These are phyloP conservation scores for Planiliza haematocheilus DNA, from an alignment of 2,113 vertebrate genomes.

Conservation along the genomic window DNA sequence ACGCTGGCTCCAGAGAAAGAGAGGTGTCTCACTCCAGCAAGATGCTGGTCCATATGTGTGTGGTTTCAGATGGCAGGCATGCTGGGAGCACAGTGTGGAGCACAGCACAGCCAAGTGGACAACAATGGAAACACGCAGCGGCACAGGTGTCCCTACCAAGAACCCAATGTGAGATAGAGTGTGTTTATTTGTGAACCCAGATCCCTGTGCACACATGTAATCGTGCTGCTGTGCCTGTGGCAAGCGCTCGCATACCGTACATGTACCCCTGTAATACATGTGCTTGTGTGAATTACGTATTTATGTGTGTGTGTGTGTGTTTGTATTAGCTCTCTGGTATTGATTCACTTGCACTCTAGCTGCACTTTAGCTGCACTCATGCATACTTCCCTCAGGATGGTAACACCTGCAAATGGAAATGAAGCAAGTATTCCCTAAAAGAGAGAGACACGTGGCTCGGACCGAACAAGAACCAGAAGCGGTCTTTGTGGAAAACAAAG, in stretches of 20 bases:
- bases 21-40: constrained; percentile 58
- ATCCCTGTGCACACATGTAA: constrained; percentile 17
- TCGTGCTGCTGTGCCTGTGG: constrained; percentile 1
- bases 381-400: constrained; percentile 62
- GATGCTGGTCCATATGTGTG: constrained; percentile 73
- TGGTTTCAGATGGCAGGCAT: constrained; percentile 74
- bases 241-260: constrained; percentile 14
- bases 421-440: constrained; percentile 55
- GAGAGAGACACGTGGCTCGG: constrained; percentile 20
- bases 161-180: constrained; percentile 42
- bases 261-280: neutral
- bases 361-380: constrained; percentile 70
- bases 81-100: constrained; percentile 81
- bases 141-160: constrained; percentile 68
- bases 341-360: constrained; percentile 71
- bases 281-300: constrained; percentile 22
- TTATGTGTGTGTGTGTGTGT: constrained; percentile 39
- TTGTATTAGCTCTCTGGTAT: constrained; percentile 62
- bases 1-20: constrained; percentile 52
- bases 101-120: constrained; percentile 85
- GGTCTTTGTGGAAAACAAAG: constrained; percentile 41
- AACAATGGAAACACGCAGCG: constrained; percentile 75
- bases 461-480: neutral
- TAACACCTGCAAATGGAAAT: constrained; percentile 72
- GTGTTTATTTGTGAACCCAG: constrained; percentile 35